Conservation (phyloP, 2,113 vertebrate genomes). For the Ptilonorhynchus violaceus region DNA sequence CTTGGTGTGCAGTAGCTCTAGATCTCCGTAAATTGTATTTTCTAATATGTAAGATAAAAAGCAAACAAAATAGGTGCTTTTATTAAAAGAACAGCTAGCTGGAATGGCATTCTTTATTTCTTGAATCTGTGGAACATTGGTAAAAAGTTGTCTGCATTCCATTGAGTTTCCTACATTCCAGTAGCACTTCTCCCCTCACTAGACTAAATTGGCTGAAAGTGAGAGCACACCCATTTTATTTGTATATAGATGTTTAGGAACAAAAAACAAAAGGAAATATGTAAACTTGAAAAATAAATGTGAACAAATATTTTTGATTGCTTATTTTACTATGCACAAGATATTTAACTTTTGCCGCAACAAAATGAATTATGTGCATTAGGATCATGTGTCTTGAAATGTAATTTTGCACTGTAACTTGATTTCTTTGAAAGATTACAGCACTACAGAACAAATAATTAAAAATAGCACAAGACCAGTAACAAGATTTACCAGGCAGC, state of each 20-base stretch:
- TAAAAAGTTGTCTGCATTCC: slow-evolving; percentile 72
- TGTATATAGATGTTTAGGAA: slow-evolving; percentile 68
- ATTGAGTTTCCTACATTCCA: slow-evolving; percentile 70
- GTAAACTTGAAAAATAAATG: slow-evolving; percentile 78
- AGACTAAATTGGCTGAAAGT: slow-evolving; percentile 43
- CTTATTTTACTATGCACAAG: slow-evolving; percentile 74
- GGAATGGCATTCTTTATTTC: slow-evolving; percentile 55
- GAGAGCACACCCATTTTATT: slow-evolving; percentile 64
- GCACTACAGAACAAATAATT: slow-evolving; percentile 53
- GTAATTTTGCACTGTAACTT: slow-evolving; percentile 70
- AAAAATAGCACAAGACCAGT: neutral
- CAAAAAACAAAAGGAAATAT: slow-evolving; percentile 5
- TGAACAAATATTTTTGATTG: slow-evolving; percentile 73
- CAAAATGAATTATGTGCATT: slow-evolving; percentile 12
- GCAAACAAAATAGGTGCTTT: slow-evolving; percentile 68
- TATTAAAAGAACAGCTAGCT: slow-evolving; percentile 58
- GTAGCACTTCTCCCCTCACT: slow-evolving; percentile 15
- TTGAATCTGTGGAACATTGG: slow-evolving; percentile 47
- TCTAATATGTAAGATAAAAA: slow-evolving; percentile 52
- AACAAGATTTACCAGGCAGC: neutral
- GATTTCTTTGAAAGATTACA: slow-evolving; percentile 11
- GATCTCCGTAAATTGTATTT: slow-evolving; percentile 55
- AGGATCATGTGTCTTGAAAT: slow-evolving; percentile 60
- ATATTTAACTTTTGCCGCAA: slow-evolving; percentile 64
- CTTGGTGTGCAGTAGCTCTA: slow-evolving; percentile 68